Conservation (phyloP, 2,113 vertebrate species). For the Panthera leo region DNA sequence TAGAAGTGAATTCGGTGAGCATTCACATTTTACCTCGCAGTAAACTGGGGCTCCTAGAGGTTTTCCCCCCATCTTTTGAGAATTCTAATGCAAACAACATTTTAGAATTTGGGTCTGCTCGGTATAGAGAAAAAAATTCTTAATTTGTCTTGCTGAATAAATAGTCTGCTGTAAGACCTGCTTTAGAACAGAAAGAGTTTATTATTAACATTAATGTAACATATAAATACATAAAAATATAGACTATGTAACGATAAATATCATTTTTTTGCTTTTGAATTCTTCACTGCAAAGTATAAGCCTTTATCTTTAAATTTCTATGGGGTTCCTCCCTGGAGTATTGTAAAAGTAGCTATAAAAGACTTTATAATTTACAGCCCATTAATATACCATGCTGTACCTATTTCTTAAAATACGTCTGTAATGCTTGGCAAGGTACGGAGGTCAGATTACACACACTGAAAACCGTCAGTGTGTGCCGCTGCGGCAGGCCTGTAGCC, state of each 20-base stretch:
- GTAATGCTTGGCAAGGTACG: neutral
- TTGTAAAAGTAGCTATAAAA: neutral
- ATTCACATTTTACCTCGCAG: no score
- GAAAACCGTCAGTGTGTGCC: rapidly evolving
- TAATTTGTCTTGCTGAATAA: neutral
- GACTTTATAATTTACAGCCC: neutral
- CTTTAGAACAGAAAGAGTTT: neutral
- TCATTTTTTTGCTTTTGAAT: neutral
- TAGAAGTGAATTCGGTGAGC: conserved; percentile 83
- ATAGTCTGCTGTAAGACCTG: neutral
- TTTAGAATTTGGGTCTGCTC: neutral
- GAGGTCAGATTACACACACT: neutral
- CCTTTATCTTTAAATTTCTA: neutral
- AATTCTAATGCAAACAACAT: neutral
- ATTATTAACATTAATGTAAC: neutral
- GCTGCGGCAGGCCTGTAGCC: no score
- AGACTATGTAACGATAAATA: no score
- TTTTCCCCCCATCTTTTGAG: neutral
- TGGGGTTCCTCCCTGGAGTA: neutral
- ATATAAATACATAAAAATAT: neutral
- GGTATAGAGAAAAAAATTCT: neutral
- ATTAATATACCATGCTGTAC: neutral
- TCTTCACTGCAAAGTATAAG: neutral
- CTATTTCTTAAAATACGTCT: neutral
- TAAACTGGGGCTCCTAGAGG: no score